A percentile compares a stretch with the other conserved stretches of the same genome.
phyloP scores from a whole-genome alignment of 2,888 invertebrate species.

The Coelinius sp. region DNA sequence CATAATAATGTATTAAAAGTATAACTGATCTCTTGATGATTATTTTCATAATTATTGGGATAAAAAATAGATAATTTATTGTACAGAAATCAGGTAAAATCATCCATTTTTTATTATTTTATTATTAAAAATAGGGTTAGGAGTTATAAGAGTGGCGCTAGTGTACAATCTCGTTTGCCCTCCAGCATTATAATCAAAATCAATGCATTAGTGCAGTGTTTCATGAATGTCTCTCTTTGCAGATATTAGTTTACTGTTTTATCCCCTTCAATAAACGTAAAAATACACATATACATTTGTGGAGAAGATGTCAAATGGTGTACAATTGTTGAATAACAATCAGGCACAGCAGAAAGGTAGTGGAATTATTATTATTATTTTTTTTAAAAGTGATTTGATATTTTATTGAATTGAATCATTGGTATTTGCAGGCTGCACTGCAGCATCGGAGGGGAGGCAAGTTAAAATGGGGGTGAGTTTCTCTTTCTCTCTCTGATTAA shows the following conservation, averaged over 20 bases:
- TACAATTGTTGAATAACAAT: constrained; percentile 55
- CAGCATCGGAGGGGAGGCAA: constrained; percentile 49
- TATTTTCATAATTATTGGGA: too few relatives aligned
- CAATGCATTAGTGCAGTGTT: constrained; percentile 59
- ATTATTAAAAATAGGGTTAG: constrained; percentile 29
- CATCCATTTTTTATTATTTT: too few relatives aligned
- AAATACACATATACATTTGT: neutral
- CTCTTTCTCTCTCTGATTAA: constrained; percentile 28
- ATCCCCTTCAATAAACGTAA: neutral
- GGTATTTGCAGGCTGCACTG: constrained; percentile 48
- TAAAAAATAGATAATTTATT: too few relatives aligned
- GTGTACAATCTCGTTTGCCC: neutral
- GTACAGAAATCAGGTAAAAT: too few relatives aligned
- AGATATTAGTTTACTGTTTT: constrained; percentile 39
- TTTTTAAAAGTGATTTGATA: neutral
- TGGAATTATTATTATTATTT: constrained; percentile 19
- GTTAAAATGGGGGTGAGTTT: constrained; percentile 53
- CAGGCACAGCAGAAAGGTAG: constrained; percentile 54
- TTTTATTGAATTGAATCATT: constrained; percentile 43
- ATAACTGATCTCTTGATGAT: too few relatives aligned
- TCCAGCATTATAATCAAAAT: constrained; percentile 58
- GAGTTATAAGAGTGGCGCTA: constrained; percentile 36
- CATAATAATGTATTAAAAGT: neutral
- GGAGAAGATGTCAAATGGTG: constrained; percentile 59
- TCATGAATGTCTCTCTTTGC: constrained; percentile 40